Conservation (phyloP, 2,113 vertebrate genomes). For the Sula dactylatra region DNA sequence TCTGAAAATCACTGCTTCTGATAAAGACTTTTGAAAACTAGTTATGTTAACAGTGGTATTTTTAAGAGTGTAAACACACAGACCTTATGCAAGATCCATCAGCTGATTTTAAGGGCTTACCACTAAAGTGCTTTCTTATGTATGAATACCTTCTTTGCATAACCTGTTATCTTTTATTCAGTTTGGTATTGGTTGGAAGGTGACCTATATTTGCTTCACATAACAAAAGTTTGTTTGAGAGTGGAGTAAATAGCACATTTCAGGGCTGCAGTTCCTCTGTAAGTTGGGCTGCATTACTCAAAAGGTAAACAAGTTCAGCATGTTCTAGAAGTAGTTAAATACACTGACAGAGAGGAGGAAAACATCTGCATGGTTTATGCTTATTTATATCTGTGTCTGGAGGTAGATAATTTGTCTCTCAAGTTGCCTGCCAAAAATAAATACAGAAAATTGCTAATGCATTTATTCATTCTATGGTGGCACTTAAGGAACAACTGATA, state of each 20-base stretch:
- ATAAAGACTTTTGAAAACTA: background rate
- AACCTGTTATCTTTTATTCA: background rate
- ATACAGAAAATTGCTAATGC: background rate
- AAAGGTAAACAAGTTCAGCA: background rate
- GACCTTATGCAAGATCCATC: background rate
- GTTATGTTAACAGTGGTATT: background rate
- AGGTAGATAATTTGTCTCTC: conserved; percentile 18
- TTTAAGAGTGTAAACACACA: background rate
- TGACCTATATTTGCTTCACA: background rate
- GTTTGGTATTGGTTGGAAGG: background rate
- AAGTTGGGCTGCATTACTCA: background rate
- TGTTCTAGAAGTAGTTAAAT: conserved; percentile 6
- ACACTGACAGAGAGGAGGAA: background rate
- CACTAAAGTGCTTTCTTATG: background rate
- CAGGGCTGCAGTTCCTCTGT: background rate
- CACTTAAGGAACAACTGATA: background rate
- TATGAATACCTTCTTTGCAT: background rate
- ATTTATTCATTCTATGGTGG: background rate
- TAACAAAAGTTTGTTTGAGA: background rate
- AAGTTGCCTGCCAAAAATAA: conserved; percentile 35
- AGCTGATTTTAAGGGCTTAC: background rate
- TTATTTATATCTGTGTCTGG: conserved; percentile 34
- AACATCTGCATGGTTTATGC: background rate
- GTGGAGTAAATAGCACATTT: background rate
- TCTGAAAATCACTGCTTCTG: background rate